Evolutionary conservation across 2,113 vertebrate species (phyloP).

Genomic region (Lepus timidus): DNA sequence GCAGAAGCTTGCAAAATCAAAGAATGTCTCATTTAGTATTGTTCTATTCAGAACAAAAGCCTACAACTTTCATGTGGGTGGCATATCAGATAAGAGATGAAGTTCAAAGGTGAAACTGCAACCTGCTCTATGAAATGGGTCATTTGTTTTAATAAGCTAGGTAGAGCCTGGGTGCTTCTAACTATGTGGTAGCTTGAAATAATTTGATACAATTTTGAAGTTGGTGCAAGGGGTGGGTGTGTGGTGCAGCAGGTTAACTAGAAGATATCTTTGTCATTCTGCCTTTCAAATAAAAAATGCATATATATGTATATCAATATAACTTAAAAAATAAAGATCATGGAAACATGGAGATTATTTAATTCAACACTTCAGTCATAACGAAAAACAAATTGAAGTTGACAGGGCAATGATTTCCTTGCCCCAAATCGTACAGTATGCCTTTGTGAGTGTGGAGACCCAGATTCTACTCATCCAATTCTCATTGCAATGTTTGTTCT

Average conservation of each 20-base stretch:
- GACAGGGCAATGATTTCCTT: neutral
- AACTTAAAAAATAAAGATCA: too few relatives aligned
- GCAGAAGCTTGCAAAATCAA: neutral
- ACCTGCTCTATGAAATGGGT: neutral
- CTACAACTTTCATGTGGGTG: neutral
- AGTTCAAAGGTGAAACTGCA: neutral
- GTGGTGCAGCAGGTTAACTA: too few relatives aligned
- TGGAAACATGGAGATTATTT: neutral
- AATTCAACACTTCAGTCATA: neutral
- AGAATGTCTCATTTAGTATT: neutral
- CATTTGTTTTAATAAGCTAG: neutral
- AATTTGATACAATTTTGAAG: constrained; percentile 41
- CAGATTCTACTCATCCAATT: neutral
- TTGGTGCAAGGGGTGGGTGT: neutral
- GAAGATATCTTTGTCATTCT: too few relatives aligned
- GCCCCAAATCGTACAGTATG: neutral
- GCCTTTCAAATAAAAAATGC: too few relatives aligned
- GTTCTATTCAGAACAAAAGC: neutral
- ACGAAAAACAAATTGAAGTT: constrained; percentile 4
- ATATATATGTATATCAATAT: too few relatives aligned
- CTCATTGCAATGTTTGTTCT: too few relatives aligned
- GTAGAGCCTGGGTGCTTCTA: neutral
- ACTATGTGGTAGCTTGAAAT: neutral
- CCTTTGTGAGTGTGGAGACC: neutral
- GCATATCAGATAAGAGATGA: neutral